Evolutionary conservation across 2,797 vertebrate genomes (phyloP), one percentile per base, ranked within the genome.

Genomic region (Eurystomus glaucurus): DNA sequence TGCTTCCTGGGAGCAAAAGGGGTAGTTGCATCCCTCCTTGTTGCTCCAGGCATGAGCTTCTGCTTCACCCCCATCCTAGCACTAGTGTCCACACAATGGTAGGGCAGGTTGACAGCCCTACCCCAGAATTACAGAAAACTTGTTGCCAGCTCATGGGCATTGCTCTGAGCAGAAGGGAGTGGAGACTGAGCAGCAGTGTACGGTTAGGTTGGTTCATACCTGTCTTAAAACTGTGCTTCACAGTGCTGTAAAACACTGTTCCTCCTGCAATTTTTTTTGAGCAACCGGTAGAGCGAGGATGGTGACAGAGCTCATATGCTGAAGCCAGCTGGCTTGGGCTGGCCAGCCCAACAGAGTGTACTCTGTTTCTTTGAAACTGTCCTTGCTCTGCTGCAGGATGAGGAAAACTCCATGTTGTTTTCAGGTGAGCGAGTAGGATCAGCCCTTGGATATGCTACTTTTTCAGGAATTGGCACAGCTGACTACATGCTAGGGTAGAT

Each of bases 221-320:
- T 57, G 57, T 23, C 43, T 45, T 64, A 76, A 70, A 75, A 55
- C 28, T 29, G 14, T 14, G 9, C 13, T 71, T 9, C 19, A 14
- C 48, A 9, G 19, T n/a, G 21, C 12, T 80, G 31, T 68, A n/a
- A 54, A 74, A 41, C 39, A 8, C 58, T 33, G 28, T 26, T 46
- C 14, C 17, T 43, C 39, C 21, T 68, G 45, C 29, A 39, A 6
- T 61, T 68, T 1, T 0, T 79, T 62, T 51, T 33, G 43, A 51
- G 15, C 45, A 88, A 17, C n/a, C 9, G 11, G 21, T 22, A 45
- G 43, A 45, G 37, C 35, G 37, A 25, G 26, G 35, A 21, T 29
- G 50, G 0, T 0, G 43, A 29, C 14, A 46, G 50, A 70, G 16
- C 22, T 52, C 35, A 20, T 37, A 20, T 0, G 13, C 18, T 60